Percentiles rank a stretch among this genome's conserved stretches.
phyloP scores from a whole-genome alignment of 2,113 vertebrate species.

The Eira barbara region DNA sequence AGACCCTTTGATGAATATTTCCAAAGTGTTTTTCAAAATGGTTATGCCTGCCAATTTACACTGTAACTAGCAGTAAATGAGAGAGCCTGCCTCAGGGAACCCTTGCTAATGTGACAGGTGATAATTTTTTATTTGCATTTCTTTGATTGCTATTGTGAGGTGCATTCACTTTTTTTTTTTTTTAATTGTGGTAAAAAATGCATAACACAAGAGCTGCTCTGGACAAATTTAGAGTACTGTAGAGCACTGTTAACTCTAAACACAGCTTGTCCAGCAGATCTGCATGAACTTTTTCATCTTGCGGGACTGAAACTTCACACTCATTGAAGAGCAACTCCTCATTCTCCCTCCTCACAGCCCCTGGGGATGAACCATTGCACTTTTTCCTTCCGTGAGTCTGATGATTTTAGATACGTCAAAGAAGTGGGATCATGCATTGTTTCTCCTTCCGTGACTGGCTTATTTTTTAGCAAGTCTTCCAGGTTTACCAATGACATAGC shows the following conservation, averaged over 20 bases:
- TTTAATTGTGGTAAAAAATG: not conserved
- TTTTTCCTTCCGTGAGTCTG: not conserved
- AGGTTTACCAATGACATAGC: not conserved
- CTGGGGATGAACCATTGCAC: not conserved
- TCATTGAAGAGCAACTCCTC: not conserved
- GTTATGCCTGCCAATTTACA: not conserved
- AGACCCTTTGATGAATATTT: conserved; percentile 42
- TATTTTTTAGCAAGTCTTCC: not conserved
- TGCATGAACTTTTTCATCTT: not conserved
- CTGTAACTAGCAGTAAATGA: not conserved
- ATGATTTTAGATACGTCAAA: not conserved
- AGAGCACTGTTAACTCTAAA: not conserved
- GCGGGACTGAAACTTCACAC: not conserved
- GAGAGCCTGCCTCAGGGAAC: not conserved
- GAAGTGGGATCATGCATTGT: not conserved
- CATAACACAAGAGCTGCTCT: not conserved
- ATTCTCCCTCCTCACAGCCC: not conserved
- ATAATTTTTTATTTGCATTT: conserved; percentile 41
- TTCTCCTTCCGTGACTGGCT: not conserved
- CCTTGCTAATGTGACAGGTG: conserved; percentile 39
- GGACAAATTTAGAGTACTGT: not conserved
- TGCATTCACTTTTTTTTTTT: conserved; percentile 10
- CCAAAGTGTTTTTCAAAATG: not conserved
- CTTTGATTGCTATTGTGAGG: not conserved
- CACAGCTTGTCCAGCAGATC: not conserved